Percentiles rank a stretch among this genome's conserved stretches.
These are phyloP conservation scores for Actinia equina DNA, from an alignment of 64 coral and sea anemone genomes.

Conservation along the genomic window DNA sequence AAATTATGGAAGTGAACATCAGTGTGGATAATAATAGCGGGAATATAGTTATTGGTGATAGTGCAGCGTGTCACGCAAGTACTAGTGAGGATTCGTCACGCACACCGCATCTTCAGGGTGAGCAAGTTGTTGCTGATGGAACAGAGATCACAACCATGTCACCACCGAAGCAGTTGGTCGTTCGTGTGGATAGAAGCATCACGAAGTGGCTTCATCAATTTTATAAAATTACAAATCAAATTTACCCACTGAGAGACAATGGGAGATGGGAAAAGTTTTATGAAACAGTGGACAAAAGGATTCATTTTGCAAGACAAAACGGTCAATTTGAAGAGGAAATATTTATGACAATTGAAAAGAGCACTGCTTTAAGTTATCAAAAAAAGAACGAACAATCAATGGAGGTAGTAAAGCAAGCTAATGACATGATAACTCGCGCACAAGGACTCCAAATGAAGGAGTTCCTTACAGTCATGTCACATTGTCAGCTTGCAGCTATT, in stretches of 20 bases:
- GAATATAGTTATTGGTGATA: neutral
- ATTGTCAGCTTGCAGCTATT: constrained; percentile 44
- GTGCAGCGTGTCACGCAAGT: neutral
- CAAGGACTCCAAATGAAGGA: neutral
- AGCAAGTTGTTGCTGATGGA: neutral
- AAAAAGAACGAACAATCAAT: constrained; percentile 13
- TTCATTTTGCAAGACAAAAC: neutral
- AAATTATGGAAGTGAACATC: neutral
- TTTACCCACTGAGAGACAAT: constrained; percentile 19
- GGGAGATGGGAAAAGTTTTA: constrained; percentile 15
- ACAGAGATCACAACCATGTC: neutral
- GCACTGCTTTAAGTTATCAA: constrained; percentile 24
- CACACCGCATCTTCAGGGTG: neutral
- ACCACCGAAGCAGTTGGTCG: neutral
- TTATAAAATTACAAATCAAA: neutral
- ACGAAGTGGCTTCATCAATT: neutral
- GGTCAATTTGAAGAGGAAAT: neutral
- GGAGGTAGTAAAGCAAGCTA: constrained; percentile 20
- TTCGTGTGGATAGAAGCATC: neutral
- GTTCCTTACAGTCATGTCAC: constrained; percentile 17
- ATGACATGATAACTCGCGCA: neutral
- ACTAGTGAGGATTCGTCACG: neutral
- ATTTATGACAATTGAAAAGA: constrained; percentile 39
- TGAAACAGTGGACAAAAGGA: constrained; percentile 5
- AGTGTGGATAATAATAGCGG: neutral